These are phyloP conservation scores for Ostrea denselamellosa DNA, from an alignment of 1,140 invertebrate genomes.

Conservation along the genomic window DNA sequence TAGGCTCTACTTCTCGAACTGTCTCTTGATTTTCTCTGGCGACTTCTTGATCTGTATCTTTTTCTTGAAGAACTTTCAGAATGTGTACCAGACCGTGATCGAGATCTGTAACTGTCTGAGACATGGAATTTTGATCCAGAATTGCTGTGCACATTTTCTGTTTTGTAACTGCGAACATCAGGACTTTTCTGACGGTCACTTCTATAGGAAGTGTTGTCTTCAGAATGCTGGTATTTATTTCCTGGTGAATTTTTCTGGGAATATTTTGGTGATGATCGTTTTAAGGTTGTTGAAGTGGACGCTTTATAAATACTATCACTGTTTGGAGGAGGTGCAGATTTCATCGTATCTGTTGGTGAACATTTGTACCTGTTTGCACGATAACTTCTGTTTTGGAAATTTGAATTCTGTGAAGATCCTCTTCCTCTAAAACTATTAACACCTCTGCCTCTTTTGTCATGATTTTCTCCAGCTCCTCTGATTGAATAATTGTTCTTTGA, in stretches of 20 bases:
- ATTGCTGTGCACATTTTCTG: background rate
- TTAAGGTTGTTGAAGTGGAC: background rate
- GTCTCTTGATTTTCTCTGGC: background rate
- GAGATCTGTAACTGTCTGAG: background rate
- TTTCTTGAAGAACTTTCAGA: constrained; percentile 6
- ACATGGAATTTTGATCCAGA: background rate
- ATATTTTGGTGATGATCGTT: background rate
- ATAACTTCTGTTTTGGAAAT: background rate
- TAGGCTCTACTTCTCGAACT: background rate
- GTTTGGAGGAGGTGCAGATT: too few species aligned
- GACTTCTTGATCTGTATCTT: background rate
- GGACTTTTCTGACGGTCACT: background rate
- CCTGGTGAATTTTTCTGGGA: background rate
- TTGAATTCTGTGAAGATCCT: background rate
- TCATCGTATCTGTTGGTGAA: background rate
- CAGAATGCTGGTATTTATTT: background rate
- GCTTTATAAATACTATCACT: background rate
- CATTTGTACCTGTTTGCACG: background rate
- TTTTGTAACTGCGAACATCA: background rate
- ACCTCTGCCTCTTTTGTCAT: background rate
- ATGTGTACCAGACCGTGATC: background rate
- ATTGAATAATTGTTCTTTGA: background rate
- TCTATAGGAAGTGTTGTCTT: background rate
- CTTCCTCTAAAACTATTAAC: background rate
- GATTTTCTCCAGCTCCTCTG: background rate